Evolutionary conservation across 2,113 vertebrate species (phyloP), one percentile per base, ranked within the genome.

Genomic region (Anoplopoma fimbria): DNA sequence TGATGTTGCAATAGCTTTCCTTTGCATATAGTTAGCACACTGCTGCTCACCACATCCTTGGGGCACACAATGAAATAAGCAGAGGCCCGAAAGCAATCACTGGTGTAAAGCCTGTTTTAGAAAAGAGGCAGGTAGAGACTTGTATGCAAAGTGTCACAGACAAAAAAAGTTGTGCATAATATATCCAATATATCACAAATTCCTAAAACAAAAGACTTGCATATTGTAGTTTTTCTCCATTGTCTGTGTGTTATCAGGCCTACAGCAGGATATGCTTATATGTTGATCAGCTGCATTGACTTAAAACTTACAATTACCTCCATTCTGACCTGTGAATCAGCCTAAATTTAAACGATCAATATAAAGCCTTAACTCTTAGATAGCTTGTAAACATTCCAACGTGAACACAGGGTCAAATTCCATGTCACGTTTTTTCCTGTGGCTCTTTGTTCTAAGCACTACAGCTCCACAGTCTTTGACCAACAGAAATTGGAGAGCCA

Each of bases 351-450:
- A 85, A 36, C 25, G 78, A 90, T 84, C 87, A 81, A 42, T 85
- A 19, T 19, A 38, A 21, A 53, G 14, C 29, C 9, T 21, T 69
- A 62, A 60, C 68, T 42, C 47, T 79, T 9, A 23, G 4, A 27
- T 60, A 62, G 70, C 57, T 17, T 49, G 79, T 85, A 75, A 91
- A 91, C 90, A 92, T 87, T 87, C 71, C 91, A 92, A 40, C 82
- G 62, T 7, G 23, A 45, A 77, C 79, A 49, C 6, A 13, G 77
- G 92, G 88, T 85, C 91, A 94, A 94, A 93, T 67, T 94, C 92
- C 92, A 91, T 12, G 0, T 57, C 19, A 53, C 40, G 31, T 23
- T 79, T 29, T 65, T 55, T 60, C 38, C 34, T 23, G 47, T 19
- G 33, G 38, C 60, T 55, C 40, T 68, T 15, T 67, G 47, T 42